Base-by-base conservation (phyloP, 2,113 vertebrate genomes). In the Ivindomyrus marchei region DNA sequence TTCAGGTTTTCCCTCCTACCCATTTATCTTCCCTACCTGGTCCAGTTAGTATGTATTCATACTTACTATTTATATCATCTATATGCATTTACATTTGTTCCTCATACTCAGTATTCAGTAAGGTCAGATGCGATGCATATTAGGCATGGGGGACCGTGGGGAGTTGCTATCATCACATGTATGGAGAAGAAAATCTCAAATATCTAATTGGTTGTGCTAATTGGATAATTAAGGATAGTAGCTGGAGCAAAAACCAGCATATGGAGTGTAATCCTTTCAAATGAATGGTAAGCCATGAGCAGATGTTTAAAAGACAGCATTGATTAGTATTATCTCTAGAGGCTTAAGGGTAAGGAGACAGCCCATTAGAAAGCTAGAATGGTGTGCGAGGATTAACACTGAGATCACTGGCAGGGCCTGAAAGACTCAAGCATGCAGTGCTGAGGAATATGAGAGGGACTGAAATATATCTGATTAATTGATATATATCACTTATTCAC, bases 201-300 rank as follows among this genome's bases (percentile, higher is more conserved):
- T n/a, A 80, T 80, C 74, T 80, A 80, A 80, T 80, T 80, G 74
- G 74, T 80, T 80, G 74, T 80, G 74, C 74, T 80, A 80, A 80
- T 80, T 80, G 74, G 74, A 80, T 80, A 80, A 80, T 80, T 80
- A 80, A 80, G 31, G 74, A 80, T 42, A 80, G 74, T 80, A 80
- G 74, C 74, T 80, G 36, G 74, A 80, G 83, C 24, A 47, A 46
- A 85, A 85, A 46, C 42, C 39, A 24, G 45, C 83, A 85, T 85
- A 47, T 85, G 45, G 83, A 46, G 83, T 47, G 45, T 85, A 46
- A 47, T 85, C 83, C 83, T 47, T 83, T 24, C 45, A 85, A 85
- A 85, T 85, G 24, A 46, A 85, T 85, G 39, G 45, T 47, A 85
- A 47, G 45, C 83, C 39, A 85, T 24, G 83, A 85, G 39, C 45